phyloP scores from a whole-genome alignment of 2,888 invertebrate genomes.

The Aspidiotus destructor region DNA sequence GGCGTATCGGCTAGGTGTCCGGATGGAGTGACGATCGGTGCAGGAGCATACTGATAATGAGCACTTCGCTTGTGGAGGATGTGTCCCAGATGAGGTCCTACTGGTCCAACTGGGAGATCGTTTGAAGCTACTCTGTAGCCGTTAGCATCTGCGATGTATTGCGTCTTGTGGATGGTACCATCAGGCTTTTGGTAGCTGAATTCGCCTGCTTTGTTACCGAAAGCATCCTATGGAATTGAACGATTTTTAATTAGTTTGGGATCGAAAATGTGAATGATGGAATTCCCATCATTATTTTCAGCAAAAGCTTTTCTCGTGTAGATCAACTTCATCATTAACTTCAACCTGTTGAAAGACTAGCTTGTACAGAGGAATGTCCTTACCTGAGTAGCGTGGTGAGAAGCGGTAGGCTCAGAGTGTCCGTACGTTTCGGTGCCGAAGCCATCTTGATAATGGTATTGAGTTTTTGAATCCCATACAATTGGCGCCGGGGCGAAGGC shows the following conservation, averaged over 20 bases:
- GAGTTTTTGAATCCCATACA: slow-evolving; percentile 38
- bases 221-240: slow-evolving; percentile 39
- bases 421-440: slow-evolving; percentile 43
- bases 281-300: background rate
- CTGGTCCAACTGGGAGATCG: slow-evolving; percentile 41
- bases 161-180: slow-evolving; percentile 43
- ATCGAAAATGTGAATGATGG: background rate
- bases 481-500: slow-evolving; percentile 31
- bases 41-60: slow-evolving; percentile 28
- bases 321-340: background rate
- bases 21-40: slow-evolving; percentile 39
- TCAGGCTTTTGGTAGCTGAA: slow-evolving; percentile 46
- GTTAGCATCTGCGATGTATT: slow-evolving; percentile 44
- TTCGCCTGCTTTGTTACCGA: slow-evolving; percentile 43
- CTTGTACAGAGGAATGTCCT: too few relatives aligned
- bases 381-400: slow-evolving; percentile 42
- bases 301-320: too few relatives aligned
- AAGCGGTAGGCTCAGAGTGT: slow-evolving; percentile 42
- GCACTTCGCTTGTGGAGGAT: slow-evolving; percentile 36
- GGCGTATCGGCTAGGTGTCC: slow-evolving; percentile 44
- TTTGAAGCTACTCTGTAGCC: slow-evolving; percentile 45
- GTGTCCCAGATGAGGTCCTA: slow-evolving; percentile 42
- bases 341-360: background rate
- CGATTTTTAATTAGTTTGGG: background rate
- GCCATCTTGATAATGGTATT: slow-evolving; percentile 44